Percentiles rank a stretch among this genome's conserved stretches.
These are phyloP conservation scores for Heliornis fulica DNA, from an alignment of 2,113 vertebrate genomes.

Conservation along the genomic window DNA sequence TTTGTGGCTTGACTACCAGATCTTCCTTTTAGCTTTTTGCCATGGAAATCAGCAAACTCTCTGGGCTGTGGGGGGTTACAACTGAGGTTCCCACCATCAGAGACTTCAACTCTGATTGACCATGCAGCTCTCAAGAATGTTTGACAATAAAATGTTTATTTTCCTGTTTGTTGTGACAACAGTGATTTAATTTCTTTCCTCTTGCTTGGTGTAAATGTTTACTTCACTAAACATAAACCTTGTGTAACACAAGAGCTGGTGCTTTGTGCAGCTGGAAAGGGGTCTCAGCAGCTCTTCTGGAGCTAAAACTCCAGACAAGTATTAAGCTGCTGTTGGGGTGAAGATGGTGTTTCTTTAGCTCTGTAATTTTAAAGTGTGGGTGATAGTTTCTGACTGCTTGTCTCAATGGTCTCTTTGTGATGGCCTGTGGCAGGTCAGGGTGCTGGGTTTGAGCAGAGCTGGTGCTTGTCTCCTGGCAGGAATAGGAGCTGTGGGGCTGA, in stretches of 20 bases:
- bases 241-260: not conserved
- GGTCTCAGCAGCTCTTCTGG: not conserved
- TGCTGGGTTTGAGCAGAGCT: not conserved
- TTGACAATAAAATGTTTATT: not conserved
- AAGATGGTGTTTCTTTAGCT: not conserved
- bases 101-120: not conserved
- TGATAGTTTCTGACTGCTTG: not conserved
- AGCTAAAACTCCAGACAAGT: not conserved
- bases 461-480: not conserved
- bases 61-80: rapidly evolving
- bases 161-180: not conserved
- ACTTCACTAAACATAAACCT: not conserved
- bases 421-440: not conserved
- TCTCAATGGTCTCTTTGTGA: not conserved
- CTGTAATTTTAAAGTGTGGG: rapidly evolving
- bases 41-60: rapidly evolving
- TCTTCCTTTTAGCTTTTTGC: not conserved
- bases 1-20: not conserved
- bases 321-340: not conserved
- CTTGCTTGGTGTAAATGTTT: not conserved
- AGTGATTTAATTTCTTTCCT: not conserved
- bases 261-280: not conserved
- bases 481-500: not conserved
- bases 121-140: rapidly evolving
- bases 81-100: rapidly evolving